Conservation (phyloP, 2,113 vertebrate genomes). For the Prochilodus magdalenae region DNA sequence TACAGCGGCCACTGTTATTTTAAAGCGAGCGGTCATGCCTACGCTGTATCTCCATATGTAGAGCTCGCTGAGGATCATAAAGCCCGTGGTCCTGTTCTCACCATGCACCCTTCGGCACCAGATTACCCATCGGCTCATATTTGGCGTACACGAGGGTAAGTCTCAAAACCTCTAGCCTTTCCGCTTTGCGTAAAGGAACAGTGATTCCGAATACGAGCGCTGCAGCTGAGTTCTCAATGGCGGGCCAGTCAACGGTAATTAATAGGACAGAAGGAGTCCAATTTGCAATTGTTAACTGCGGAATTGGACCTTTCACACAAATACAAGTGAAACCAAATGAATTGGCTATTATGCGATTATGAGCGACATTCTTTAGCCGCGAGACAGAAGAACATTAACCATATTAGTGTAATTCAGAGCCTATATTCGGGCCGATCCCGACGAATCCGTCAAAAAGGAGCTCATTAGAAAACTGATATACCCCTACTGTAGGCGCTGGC, state of each 20-base stretch:
- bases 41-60: not conserved
- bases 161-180: not conserved
- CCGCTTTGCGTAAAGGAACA: not conserved
- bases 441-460: conserved; percentile 47
- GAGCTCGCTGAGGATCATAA: not conserved
- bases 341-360: conserved; percentile 50
- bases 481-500: conserved; percentile 27
- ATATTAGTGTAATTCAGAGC: conserved; percentile 54
- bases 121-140: not conserved
- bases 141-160: not conserved
- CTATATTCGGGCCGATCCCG: conserved; percentile 41
- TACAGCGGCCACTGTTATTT: not conserved
- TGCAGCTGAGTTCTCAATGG: conserved; percentile 18
- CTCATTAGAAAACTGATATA: conserved; percentile 56
- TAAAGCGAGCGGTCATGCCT: not conserved
- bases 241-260: conserved; percentile 41
- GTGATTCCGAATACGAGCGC: not conserved
- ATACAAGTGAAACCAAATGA: conserved; percentile 41
- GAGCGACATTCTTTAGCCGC: conserved; percentile 44
- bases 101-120: not conserved
- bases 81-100: not conserved
- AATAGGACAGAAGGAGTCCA: conserved; percentile 21
- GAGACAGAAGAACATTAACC: conserved; percentile 51
- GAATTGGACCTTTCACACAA: conserved; percentile 47
- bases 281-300: conserved; percentile 53